Conservation (phyloP, 1,140 invertebrate species). For the Anastatus disparis region DNA sequence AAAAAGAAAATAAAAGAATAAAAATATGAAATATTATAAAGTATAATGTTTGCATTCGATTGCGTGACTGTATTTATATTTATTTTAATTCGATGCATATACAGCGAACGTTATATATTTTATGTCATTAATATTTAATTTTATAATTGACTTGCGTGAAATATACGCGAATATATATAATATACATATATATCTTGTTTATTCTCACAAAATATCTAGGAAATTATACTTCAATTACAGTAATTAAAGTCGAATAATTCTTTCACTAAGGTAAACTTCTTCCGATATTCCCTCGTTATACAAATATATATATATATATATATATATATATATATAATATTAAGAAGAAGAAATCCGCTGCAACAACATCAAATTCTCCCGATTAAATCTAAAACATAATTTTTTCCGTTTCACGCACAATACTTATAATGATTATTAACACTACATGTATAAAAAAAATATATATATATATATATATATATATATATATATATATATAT, state of each 20-base stretch:
- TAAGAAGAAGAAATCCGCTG: conserved; percentile 11
- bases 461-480: too few relatives aligned
- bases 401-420: conserved; percentile 10
- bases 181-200: conserved; percentile 8
- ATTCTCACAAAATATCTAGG: conserved; percentile 29
- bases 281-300: conserved; percentile 10
- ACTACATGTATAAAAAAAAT: too few relatives aligned
- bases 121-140: conserved; percentile 37
- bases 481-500: too few relatives aligned
- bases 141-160: conserved; percentile 36
- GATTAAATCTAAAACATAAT: conserved; percentile 27
- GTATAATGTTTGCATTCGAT: conserved; percentile 18
- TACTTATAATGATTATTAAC: not conserved
- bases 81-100: conserved; percentile 31
- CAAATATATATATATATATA: too few relatives aligned
- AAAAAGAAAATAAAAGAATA: too few relatives aligned
- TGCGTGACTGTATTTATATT: conserved; percentile 32
- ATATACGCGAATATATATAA: conserved; percentile 30
- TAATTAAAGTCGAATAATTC: conserved; percentile 23
- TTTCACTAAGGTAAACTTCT: not conserved
- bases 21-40: not conserved
- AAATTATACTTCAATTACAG: conserved; percentile 27
- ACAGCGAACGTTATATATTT: conserved; percentile 10
- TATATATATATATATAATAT: too few relatives aligned
- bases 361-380: not conserved